phyloP scores from a whole-genome alignment of 2,888 invertebrate genomes.

The Julus scandinavius region DNA sequence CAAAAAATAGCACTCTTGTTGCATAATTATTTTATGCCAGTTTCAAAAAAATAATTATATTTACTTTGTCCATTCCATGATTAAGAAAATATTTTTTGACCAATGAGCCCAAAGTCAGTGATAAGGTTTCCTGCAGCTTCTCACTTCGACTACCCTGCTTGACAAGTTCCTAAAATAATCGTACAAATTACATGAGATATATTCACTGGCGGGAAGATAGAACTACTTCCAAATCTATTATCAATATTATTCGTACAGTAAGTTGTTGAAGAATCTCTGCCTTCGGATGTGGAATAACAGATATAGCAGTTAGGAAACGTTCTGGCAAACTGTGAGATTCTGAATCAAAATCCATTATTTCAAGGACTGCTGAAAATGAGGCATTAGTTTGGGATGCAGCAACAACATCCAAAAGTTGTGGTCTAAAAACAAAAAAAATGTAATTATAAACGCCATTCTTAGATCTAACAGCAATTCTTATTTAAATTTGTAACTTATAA shows the following conservation, averaged over 20 bases:
- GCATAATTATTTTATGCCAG: not conserved
- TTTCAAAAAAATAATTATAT: not conserved
- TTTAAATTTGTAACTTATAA: too few relatives aligned
- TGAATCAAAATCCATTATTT: constrained; percentile 67
- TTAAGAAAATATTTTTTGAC: constrained; percentile 39
- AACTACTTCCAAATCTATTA: not conserved
- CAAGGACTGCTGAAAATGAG: constrained; percentile 76
- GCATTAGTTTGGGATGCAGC: constrained; percentile 77
- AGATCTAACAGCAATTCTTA: not conserved
- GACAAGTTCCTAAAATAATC: constrained; percentile 64
- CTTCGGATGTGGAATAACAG: constrained; percentile 75
- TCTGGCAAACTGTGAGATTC: constrained; percentile 72
- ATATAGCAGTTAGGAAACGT: constrained; percentile 79
- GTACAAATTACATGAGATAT: not conserved
- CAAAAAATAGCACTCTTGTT: not conserved
- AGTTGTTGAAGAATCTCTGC: constrained; percentile 68
- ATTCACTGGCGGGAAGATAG: not conserved
- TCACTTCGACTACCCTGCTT: constrained; percentile 69
- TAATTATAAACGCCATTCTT: constrained; percentile 19
- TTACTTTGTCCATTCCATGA: not conserved
- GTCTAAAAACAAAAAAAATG: constrained; percentile 64
- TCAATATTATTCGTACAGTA: constrained; percentile 60
- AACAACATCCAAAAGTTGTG: constrained; percentile 76
- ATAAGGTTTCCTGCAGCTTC: constrained; percentile 75
- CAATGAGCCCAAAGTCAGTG: constrained; percentile 68